phyloP scores from a whole-genome alignment of 2,888 invertebrate species.

The Eugnorisma glareosa region DNA sequence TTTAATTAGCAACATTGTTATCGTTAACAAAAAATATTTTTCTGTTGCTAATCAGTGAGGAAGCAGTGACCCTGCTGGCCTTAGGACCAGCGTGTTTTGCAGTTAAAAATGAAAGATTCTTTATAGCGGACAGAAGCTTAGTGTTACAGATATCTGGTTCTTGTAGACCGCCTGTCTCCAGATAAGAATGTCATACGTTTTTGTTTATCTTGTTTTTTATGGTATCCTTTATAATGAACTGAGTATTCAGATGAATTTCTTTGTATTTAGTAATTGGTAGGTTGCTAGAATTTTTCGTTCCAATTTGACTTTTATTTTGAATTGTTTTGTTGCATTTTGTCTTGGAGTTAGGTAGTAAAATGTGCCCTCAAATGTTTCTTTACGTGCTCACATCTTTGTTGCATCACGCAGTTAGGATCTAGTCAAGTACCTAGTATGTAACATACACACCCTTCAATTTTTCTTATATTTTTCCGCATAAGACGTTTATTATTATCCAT shows the following conservation, averaged over 20 bases:
- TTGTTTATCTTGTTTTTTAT: slow-evolving; percentile 68
- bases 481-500: not conserved
- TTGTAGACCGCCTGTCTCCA: slow-evolving; percentile 88
- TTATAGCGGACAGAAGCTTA: slow-evolving; percentile 76
- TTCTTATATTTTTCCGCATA: not conserved
- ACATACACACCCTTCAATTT: not conserved
- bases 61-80: slow-evolving; percentile 83
- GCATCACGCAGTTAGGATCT: not conserved
- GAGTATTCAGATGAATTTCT: slow-evolving; percentile 65
- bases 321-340: slow-evolving; percentile 17
- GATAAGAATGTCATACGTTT: slow-evolving; percentile 74
- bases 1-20: slow-evolving; percentile 83
- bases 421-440: slow-evolving; percentile 6
- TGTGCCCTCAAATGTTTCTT: not conserved
- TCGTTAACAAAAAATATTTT: slow-evolving; percentile 75
- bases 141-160: slow-evolving; percentile 69
- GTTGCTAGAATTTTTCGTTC: slow-evolving; percentile 59
- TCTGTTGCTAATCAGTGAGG: slow-evolving; percentile 80
- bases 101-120: slow-evolving; percentile 83
- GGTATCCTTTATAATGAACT: slow-evolving; percentile 62
- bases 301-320: slow-evolving; percentile 24
- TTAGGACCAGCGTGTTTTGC: slow-evolving; percentile 70
- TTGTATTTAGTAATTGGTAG: slow-evolving; percentile 62
- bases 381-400: not conserved
- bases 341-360: slow-evolving; percentile 8